phyloP scores from a whole-genome alignment of 2,113 vertebrate species.

The Nicator chloris region DNA sequence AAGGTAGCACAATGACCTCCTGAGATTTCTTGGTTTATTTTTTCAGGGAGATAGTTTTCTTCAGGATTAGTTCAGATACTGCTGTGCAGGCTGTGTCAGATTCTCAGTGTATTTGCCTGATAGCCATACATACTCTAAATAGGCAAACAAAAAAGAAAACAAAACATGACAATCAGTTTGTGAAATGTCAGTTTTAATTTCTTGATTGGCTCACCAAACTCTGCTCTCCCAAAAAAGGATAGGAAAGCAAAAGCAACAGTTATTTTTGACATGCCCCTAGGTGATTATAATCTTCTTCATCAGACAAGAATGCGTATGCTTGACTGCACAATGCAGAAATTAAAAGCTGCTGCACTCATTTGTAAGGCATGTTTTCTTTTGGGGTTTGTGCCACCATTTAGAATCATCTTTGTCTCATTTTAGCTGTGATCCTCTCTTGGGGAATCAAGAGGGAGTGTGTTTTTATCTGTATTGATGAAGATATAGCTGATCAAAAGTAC shows the following conservation, averaged over 20 bases:
- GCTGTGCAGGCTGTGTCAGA: background rate
- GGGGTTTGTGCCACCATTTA: conserved; percentile 48
- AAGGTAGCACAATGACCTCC: background rate
- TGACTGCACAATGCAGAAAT: conserved; percentile 40
- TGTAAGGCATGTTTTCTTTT: conserved; percentile 52
- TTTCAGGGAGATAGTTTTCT: conserved; percentile 6
- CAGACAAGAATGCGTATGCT: conserved; percentile 45
- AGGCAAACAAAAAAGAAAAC: conserved; percentile 21
- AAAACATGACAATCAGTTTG: conserved; percentile 33
- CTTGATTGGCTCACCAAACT: conserved; percentile 61
- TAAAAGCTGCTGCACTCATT: conserved; percentile 36
- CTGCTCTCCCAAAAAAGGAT: conserved; percentile 32
- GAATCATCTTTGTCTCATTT: conserved; percentile 25
- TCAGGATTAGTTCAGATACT: background rate
- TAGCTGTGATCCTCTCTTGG: background rate
- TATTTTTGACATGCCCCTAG: conserved; percentile 46
- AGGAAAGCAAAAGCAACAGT: conserved; percentile 43
- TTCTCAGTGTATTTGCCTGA: background rate
- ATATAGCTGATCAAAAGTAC: background rate
- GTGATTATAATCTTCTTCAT: conserved; percentile 43
- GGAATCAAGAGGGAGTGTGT: background rate
- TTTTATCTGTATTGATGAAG: background rate
- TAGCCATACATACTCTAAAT: background rate
- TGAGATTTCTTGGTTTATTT: background rate
- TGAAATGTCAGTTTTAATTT: conserved; percentile 69